Conservation (phyloP, 2,888 invertebrate genomes). For the Drepana falcataria region DNA sequence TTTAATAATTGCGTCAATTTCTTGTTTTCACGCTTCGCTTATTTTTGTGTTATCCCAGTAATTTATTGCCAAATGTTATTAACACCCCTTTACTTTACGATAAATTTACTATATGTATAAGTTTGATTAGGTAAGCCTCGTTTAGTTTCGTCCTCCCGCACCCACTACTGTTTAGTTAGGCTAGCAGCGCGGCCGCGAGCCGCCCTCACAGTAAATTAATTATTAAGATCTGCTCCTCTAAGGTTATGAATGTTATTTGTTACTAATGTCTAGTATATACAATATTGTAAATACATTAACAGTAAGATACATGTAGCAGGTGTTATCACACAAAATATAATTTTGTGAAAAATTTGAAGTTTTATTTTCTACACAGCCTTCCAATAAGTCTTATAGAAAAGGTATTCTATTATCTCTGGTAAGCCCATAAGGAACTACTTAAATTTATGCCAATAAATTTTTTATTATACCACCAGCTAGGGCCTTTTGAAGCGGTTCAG, state of each 20-base stretch:
- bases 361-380: slow-evolving; percentile 40
- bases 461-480: too few relatives aligned
- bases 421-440: too few relatives aligned
- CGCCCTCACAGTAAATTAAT: slow-evolving; percentile 42
- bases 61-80: slow-evolving; percentile 78
- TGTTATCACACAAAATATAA: slow-evolving; percentile 80
- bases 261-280: slow-evolving; percentile 78
- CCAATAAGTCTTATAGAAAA: not conserved
- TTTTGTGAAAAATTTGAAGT: slow-evolving; percentile 68
- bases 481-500: too few relatives aligned
- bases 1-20: slow-evolving; percentile 45
- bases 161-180: slow-evolving; percentile 31
- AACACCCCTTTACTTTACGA: slow-evolving; percentile 44
- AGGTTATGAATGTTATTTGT: slow-evolving; percentile 78
- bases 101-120: slow-evolving; percentile 46
- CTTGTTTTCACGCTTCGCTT: slow-evolving; percentile 56
- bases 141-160: slow-evolving; percentile 17
- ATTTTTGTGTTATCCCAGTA: slow-evolving; percentile 73
- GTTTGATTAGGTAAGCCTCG: slow-evolving; percentile 33
- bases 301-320: slow-evolving; percentile 76
- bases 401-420: too few relatives aligned
- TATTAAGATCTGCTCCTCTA: slow-evolving; percentile 74
- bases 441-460: too few relatives aligned
- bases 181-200: slow-evolving; percentile 15
- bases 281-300: slow-evolving; percentile 76